Evolutionary conservation across 2,113 vertebrate genomes (phyloP).

Genomic region (Lepus timidus): DNA sequence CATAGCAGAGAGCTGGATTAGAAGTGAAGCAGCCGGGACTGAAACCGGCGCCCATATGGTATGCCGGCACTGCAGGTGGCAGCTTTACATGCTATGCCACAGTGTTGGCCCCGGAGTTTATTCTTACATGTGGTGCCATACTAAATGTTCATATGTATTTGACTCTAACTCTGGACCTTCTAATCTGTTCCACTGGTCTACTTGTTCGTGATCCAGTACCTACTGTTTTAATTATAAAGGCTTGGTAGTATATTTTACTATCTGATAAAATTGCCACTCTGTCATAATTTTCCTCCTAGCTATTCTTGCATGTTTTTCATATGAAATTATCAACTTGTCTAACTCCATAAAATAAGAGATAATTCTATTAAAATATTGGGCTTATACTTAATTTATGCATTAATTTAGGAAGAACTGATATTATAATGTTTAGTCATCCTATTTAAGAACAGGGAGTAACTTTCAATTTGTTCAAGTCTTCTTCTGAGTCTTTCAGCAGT

Average conservation of each 20-base stretch:
- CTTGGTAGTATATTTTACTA: neutral
- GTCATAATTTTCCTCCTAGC: neutral
- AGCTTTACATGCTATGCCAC: too few relatives aligned
- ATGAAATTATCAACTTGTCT: constrained; percentile 1
- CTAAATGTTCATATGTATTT: neutral
- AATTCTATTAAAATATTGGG: neutral
- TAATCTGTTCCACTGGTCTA: neutral
- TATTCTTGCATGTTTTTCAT: neutral
- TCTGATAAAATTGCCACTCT: neutral
- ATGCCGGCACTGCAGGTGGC: too few relatives aligned
- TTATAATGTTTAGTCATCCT: neutral
- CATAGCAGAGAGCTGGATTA: too few relatives aligned
- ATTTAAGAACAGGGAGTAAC: neutral
- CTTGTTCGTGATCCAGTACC: neutral
- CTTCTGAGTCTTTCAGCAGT: neutral
- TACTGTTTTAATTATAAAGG: constrained; percentile 5
- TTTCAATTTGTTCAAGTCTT: constrained; percentile 27
- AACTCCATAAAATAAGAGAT: constrained; percentile 8
- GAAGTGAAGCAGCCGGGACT: too few relatives aligned
- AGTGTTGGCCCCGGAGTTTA: neutral
- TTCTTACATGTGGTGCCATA: neutral
- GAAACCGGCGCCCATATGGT: too few relatives aligned
- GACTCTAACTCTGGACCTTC: constrained; percentile 7
- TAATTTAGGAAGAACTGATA: constrained; percentile 1
- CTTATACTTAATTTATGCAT: constrained; percentile 1